phyloP scores from a whole-genome alignment of 2,888 invertebrate species.

The Agrypnus murinus region DNA sequence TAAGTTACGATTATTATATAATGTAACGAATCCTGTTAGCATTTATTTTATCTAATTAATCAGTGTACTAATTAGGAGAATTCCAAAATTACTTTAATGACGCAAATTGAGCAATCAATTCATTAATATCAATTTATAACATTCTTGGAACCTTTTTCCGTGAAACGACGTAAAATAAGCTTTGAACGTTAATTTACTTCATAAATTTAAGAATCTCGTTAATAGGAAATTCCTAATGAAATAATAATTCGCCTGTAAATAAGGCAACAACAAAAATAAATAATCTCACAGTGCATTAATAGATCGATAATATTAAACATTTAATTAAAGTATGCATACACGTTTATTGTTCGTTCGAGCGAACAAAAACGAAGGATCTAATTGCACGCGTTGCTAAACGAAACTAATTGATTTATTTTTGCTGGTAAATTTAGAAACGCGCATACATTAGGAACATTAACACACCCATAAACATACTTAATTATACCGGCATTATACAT shows the following conservation, averaged over 20 bases:
- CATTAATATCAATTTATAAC: constrained; percentile 32
- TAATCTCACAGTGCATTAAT: constrained; percentile 21
- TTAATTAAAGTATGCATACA: constrained; percentile 25
- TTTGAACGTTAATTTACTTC: constrained; percentile 14
- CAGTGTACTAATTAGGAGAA: constrained; percentile 37
- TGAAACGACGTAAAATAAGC: constrained; percentile 20
- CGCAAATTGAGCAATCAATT: constrained; percentile 42
- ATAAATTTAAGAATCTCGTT: constrained; percentile 18
- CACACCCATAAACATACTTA: constrained; percentile 54
- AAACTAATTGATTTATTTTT: constrained; percentile 52
- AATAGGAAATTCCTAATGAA: constrained; percentile 24
- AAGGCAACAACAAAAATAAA: constrained; percentile 4
- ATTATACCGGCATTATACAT: constrained; percentile 53
- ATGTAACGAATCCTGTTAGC: constrained; percentile 3
- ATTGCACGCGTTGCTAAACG: constrained; percentile 38
- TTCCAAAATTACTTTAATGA: constrained; percentile 36
- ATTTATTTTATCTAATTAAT: constrained; percentile 31
- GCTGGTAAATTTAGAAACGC: constrained; percentile 49
- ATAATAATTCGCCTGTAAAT: constrained; percentile 16
- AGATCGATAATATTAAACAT: constrained; percentile 25
- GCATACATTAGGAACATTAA: constrained; percentile 53
- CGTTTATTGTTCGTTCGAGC: neutral
- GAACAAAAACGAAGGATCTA: constrained; percentile 29
- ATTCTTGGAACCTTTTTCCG: constrained; percentile 25
- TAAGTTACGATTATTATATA: constrained; percentile 11